phyloP scores from a whole-genome alignment of 2,797 vertebrate species.

The Spinus olivaceus region DNA sequence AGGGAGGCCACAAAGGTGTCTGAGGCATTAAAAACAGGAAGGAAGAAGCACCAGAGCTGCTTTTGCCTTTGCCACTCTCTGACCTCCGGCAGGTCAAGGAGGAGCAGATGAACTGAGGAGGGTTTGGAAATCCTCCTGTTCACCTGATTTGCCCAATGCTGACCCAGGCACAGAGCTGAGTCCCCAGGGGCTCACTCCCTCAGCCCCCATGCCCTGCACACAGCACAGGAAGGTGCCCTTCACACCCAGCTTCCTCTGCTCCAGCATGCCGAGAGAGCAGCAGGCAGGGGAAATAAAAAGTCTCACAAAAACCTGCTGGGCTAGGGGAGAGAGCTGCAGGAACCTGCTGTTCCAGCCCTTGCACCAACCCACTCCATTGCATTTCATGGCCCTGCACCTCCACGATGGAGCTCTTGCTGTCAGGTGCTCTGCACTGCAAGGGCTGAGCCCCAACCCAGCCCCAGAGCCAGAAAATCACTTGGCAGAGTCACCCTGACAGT shows the following conservation, averaged over 20 bases:
- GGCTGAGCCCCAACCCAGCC: background rate
- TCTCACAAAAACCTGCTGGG: accelerated
- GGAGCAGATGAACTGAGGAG: background rate
- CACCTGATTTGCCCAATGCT: background rate
- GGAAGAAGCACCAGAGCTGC: background rate
- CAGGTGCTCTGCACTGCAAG: background rate
- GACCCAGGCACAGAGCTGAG: background rate
- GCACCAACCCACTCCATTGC: background rate
- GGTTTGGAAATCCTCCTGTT: background rate
- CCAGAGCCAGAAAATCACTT: background rate
- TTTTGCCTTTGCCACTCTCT: background rate
- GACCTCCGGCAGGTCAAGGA: background rate
- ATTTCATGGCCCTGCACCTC: background rate
- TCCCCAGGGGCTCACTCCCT: background rate
- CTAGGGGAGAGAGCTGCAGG: background rate
- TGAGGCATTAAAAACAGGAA: background rate
- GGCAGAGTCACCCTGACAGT: background rate
- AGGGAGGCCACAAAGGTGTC: background rate
- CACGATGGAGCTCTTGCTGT: background rate
- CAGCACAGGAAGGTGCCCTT: background rate
- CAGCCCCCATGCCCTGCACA: background rate
- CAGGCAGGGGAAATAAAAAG: background rate
- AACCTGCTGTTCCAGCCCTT: background rate
- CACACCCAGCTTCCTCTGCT: background rate
- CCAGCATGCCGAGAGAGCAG: background rate